These are phyloP conservation scores for Chionoecetes opilio DNA, from an alignment of 1,140 invertebrate species.

Conservation along the genomic window DNA sequence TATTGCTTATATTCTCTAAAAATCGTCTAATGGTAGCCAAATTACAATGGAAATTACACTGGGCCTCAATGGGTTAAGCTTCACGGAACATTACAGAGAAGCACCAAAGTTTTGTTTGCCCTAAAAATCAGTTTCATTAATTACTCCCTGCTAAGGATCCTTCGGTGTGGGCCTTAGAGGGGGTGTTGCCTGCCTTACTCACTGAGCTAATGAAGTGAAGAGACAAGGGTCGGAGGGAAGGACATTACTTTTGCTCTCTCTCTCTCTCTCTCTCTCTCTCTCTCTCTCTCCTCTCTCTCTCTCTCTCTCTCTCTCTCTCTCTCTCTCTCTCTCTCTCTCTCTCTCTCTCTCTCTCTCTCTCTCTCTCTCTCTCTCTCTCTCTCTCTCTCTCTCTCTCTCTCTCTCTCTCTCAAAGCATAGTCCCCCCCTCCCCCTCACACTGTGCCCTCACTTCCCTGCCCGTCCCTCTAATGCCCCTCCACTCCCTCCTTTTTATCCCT, in stretches of 20 bases:
- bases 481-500: not conserved
- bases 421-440: not conserved
- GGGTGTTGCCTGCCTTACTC: not conserved
- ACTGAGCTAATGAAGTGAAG: constrained; percentile 17
- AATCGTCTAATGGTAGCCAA: too few relatives aligned
- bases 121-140: too few relatives aligned
- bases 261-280: not conserved
- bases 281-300: constrained; percentile 2
- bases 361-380: not conserved
- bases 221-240: not conserved
- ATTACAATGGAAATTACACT: too few relatives aligned
- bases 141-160: too few relatives aligned
- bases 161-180: not conserved
- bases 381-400: not conserved
- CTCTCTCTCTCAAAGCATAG: not conserved
- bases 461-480: not conserved
- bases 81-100: too few relatives aligned
- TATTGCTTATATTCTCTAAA: too few relatives aligned
- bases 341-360: not conserved
- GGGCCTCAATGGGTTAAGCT: too few relatives aligned
- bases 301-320: constrained; percentile 2
- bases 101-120: too few relatives aligned
- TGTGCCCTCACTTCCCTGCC: not conserved
- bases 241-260: not conserved
- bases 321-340: constrained; percentile 11